Conservation (phyloP, 2,113 vertebrate genomes). For the Malaclemys terrapin region DNA sequence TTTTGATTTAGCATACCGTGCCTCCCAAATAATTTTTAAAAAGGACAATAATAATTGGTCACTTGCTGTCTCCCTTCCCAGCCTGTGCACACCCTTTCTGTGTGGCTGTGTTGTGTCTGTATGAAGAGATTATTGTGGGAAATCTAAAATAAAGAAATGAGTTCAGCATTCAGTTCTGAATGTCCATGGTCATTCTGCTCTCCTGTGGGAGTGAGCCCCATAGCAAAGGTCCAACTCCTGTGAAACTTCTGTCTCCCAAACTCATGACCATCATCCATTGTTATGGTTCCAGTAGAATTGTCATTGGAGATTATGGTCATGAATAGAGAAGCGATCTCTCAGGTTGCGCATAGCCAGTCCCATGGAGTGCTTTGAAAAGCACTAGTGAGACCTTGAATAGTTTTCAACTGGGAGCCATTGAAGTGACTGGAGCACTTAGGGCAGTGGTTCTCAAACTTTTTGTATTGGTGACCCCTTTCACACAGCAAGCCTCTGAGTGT, state of each 20-base stretch:
- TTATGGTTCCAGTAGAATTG: background rate
- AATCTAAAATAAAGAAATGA: background rate
- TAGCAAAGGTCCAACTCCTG: background rate
- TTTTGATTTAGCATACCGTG: background rate
- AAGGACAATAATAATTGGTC: background rate
- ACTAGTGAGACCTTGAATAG: too few relatives aligned
- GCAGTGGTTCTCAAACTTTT: too few relatives aligned
- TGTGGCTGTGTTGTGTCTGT: background rate
- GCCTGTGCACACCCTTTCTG: background rate
- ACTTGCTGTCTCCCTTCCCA: background rate
- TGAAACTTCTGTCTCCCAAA: background rate
- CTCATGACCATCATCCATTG: background rate
- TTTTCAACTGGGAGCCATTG: too few relatives aligned
- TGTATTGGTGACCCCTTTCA: too few relatives aligned
- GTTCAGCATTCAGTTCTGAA: background rate
- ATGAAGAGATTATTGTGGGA: background rate
- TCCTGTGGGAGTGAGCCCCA: background rate
- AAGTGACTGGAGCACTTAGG: too few relatives aligned
- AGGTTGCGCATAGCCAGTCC: too few relatives aligned
- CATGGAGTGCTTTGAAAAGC: too few relatives aligned
- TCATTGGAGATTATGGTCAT: background rate
- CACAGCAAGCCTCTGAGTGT: too few relatives aligned
- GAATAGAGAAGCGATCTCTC: too few relatives aligned
- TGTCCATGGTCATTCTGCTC: fast-evolving
- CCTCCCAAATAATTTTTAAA: background rate